phyloP scores from a whole-genome alignment of 1,140 invertebrate species.

The Drosophila simulans region DNA sequence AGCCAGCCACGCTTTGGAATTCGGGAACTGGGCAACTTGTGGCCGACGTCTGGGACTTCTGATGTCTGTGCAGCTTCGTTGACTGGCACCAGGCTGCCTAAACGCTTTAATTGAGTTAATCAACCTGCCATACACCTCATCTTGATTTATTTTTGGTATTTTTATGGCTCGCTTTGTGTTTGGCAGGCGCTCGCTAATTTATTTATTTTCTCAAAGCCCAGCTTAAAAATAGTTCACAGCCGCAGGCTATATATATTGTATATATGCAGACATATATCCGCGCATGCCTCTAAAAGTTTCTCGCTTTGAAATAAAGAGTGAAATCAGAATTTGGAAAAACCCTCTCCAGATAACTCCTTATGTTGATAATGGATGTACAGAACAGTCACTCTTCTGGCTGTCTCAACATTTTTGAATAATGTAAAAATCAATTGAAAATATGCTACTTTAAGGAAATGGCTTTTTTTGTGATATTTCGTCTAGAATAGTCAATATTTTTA shows the following conservation, averaged over 20 bases:
- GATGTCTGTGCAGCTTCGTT: conserved; percentile 27
- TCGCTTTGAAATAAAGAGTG: not conserved
- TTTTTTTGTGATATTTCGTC: no score
- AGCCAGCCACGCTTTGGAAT: conserved; percentile 26
- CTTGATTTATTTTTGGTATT: conserved; percentile 67
- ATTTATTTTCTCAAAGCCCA: conserved; percentile 58
- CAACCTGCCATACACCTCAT: conserved; percentile 39
- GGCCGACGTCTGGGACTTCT: not conserved
- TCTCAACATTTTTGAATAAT: no score
- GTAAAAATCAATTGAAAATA: no score
- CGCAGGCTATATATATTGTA: not conserved
- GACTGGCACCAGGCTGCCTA: conserved; percentile 67
- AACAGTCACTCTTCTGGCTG: no score
- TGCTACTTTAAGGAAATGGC: no score
- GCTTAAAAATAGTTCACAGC: conserved; percentile 68
- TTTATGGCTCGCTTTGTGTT: conserved; percentile 47
- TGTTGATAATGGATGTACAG: no score
- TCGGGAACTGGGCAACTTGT: conserved; percentile 4
- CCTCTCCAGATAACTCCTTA: not conserved
- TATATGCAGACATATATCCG: not conserved
- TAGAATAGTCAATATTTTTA: no score
- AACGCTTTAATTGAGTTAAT: conserved; percentile 79
- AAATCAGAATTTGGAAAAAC: conserved; percentile 1
- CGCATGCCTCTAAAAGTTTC: not conserved
- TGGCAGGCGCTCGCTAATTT: conserved; percentile 64